Evolutionary conservation across 1,140 invertebrate genomes (phyloP).

Genomic region (Rhagoletis zephyria): DNA sequence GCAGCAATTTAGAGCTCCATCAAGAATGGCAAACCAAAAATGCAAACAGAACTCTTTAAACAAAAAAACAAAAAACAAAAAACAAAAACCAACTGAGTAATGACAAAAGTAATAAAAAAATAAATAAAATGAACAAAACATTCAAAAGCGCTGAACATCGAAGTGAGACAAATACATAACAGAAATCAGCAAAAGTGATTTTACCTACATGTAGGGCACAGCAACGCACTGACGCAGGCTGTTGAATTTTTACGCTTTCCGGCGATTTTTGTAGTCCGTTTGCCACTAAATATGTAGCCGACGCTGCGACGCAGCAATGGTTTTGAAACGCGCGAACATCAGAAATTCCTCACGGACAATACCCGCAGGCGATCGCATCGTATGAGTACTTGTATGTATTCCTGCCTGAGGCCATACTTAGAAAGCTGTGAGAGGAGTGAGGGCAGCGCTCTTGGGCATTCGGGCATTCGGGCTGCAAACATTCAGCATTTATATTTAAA

Average conservation of each 20-base stretch:
- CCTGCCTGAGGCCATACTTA: background rate
- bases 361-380: background rate
- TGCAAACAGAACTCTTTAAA: slow-evolving; percentile 28
- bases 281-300: no score
- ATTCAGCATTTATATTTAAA: slow-evolving; percentile 46
- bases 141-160: no score
- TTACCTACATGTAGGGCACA: background rate
- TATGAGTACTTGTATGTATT: background rate
- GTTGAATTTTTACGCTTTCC: slow-evolving; percentile 12
- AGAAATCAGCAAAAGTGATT: slow-evolving; percentile 49
- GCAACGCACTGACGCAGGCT: background rate
- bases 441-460: background rate
- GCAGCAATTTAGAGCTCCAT: slow-evolving; percentile 13
- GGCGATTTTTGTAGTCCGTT: background rate
- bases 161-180: no score
- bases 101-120: background rate
- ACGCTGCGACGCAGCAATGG: background rate
- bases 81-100: no score
- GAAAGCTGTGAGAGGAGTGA: background rate
- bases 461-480: background rate
- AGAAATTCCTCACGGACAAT: slow-evolving; percentile 33
- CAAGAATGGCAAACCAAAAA: slow-evolving; percentile 42
- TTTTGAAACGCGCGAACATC: background rate
- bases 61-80: no score
- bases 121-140: background rate